A percentile compares a stretch with the other conserved stretches of the same genome.
phyloP scores from a whole-genome alignment of 2,113 vertebrate genomes.

The Felis chaus region DNA sequence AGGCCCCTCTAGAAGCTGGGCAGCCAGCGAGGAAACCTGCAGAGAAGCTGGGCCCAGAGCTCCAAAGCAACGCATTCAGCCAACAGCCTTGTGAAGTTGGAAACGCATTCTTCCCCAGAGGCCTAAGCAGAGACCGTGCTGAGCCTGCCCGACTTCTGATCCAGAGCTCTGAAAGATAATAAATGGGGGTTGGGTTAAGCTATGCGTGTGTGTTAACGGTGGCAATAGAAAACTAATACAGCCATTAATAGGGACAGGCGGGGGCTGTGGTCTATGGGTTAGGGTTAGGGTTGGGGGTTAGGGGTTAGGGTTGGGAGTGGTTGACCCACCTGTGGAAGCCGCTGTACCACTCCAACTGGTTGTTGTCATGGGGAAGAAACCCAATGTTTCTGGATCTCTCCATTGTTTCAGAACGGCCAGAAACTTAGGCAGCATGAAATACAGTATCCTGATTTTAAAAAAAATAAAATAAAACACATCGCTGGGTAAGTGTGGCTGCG shows the following conservation, averaged over 20 bases:
- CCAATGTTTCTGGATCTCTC: background rate
- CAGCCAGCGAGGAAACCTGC: background rate
- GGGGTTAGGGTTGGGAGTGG: no score
- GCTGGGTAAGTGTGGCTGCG: background rate
- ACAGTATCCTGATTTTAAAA: background rate
- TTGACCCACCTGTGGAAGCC: background rate
- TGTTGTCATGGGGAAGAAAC: background rate
- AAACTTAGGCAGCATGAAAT: background rate
- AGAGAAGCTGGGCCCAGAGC: no score
- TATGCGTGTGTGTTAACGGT: rapidly evolving
- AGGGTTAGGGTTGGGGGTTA: no score
- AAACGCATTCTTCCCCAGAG: background rate
- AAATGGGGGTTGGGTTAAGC: background rate
- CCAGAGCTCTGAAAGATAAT: background rate
- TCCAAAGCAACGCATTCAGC: background rate
- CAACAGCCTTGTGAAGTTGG: background rate
- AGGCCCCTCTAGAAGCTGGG: background rate
- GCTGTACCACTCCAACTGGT: rapidly evolving
- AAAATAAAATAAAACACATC: background rate
- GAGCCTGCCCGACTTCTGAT: background rate
- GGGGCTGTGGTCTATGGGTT: background rate
- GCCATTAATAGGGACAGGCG: background rate
- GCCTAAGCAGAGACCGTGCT: background rate
- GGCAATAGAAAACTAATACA: background rate
- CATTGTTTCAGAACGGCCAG: background rate